Conservation (phyloP, 2,888 invertebrate species). For the Drosophila austrosaltans region DNA sequence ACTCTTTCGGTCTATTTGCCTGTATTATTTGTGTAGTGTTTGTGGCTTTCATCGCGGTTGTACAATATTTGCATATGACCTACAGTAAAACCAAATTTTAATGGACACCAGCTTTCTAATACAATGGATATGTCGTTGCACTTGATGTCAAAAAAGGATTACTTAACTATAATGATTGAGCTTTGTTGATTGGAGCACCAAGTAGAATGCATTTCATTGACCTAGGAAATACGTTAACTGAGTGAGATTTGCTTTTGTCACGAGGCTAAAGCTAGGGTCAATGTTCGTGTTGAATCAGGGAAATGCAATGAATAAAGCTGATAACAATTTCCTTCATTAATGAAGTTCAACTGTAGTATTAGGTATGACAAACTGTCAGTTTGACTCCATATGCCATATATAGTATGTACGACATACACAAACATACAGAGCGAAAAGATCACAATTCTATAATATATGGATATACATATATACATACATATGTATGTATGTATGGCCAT, state of each 20-base stretch:
- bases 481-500: slow-evolving; percentile 10
- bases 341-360: slow-evolving; percentile 28
- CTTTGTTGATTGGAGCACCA: no score
- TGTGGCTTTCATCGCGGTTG: slow-evolving; percentile 14
- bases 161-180: no score
- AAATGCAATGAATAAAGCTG: background rate
- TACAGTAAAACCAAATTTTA: slow-evolving; percentile 7
- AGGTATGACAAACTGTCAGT: slow-evolving; percentile 34
- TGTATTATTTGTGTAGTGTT: background rate
- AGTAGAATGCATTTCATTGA: no score
- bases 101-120: background rate
- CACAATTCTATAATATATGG: slow-evolving; percentile 33
- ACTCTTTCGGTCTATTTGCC: slow-evolving; percentile 13
- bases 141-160: no score
- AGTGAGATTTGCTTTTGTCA: no score
- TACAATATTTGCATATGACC: slow-evolving; percentile 19
- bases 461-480: slow-evolving; percentile 1
- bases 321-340: slow-evolving; percentile 9
- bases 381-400: slow-evolving; percentile 16
- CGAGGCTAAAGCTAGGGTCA: no score
- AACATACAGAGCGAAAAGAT: slow-evolving; percentile 24
- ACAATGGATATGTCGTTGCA: no score
- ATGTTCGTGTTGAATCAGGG: no score
- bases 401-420: slow-evolving; percentile 13
- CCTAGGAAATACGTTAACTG: no score